A percentile compares a stretch with the other conserved stretches of the same genome.
Conservation (phyloP, 2,113 vertebrate species). For the Pygoscelis antarcticus region DNA sequence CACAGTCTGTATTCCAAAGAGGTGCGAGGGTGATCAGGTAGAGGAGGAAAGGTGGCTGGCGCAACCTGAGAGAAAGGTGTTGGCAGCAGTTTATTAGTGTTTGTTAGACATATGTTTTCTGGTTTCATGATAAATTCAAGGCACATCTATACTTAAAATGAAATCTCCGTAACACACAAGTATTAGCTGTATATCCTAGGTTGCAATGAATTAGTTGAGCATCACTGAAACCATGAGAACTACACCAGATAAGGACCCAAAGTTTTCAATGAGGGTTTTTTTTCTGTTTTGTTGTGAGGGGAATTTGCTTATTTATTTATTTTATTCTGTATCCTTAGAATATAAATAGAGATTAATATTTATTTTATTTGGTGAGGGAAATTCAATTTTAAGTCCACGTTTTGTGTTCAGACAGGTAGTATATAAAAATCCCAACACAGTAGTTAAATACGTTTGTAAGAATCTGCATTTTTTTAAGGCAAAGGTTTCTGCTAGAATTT, state of each 20-base stretch:
- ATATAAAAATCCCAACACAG: background rate
- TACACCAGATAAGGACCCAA: background rate
- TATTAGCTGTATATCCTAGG: background rate
- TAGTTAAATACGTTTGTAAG: background rate
- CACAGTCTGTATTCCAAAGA: background rate
- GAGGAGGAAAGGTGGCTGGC: background rate
- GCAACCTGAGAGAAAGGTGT: background rate
- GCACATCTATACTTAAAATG: background rate
- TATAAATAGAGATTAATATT: background rate
- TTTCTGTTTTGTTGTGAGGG: background rate
- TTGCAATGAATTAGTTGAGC: background rate
- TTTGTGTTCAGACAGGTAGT: background rate
- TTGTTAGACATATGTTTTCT: background rate
- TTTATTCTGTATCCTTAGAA: background rate
- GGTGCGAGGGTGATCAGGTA: rapidly evolving
- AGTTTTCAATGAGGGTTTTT: background rate
- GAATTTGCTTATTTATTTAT: background rate
- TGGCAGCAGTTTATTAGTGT: background rate
- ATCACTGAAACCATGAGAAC: background rate
- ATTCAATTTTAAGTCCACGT: background rate
- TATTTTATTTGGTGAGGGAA: background rate
- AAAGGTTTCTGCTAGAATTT: background rate
- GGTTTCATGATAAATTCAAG: background rate
- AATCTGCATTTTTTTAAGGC: background rate
- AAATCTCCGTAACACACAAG: background rate